A percentile compares a stretch with the other conserved stretches of the same genome.
These are phyloP conservation scores for Hemibagrus guttatus DNA, from an alignment of 2,797 vertebrate species.

Conservation along the genomic window DNA sequence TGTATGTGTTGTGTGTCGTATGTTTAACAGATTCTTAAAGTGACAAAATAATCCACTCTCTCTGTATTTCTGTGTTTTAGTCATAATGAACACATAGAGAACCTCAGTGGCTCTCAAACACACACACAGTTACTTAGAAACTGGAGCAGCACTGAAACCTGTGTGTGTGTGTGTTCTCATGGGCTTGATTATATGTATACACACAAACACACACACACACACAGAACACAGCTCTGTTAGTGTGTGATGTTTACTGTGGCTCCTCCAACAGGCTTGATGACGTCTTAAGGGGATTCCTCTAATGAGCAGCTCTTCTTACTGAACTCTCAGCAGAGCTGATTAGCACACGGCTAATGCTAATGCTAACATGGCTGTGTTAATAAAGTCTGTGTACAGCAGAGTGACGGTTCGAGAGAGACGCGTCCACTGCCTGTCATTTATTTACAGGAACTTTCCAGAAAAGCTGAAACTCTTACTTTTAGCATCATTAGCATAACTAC, in stretches of 20 bases:
- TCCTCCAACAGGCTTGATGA: neutral
- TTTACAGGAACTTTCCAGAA: too few relatives aligned
- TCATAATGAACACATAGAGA: neutral
- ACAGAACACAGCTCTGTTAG: neutral
- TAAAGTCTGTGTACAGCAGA: neutral
- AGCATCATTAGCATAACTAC: too few relatives aligned
- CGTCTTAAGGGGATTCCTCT: slow-evolving; percentile 10
- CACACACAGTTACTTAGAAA: neutral
- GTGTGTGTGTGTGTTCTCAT: neutral
- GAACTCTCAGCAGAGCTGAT: slow-evolving; percentile 5
- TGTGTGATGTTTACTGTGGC: neutral
- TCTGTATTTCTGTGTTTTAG: neutral
- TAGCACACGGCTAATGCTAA: neutral
- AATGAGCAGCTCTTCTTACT: neutral
- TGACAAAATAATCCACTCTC: neutral
- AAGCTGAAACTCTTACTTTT: too few relatives aligned
- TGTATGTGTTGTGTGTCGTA: neutral
- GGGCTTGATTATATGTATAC: neutral
- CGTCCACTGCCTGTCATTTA: too few relatives aligned
- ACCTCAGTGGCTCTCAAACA: neutral
- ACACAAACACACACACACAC: neutral
- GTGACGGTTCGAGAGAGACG: neutral
- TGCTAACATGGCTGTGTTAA: neutral
- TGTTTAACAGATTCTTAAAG: neutral
- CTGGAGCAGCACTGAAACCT: neutral